Conservation (phyloP, 2,888 invertebrate genomes). For the Leptopilina syphax region DNA sequence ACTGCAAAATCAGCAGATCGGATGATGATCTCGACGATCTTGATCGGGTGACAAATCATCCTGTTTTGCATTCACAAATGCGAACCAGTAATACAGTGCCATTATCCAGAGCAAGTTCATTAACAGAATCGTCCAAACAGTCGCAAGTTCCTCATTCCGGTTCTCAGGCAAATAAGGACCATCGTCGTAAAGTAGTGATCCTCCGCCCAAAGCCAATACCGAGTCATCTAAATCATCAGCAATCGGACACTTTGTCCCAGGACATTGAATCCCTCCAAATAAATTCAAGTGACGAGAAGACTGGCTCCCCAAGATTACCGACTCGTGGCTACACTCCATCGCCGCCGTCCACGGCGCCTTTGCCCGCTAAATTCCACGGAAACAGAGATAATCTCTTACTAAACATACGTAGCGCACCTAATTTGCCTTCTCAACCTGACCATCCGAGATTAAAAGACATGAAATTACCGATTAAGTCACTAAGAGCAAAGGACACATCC, state of each 20-base stretch:
- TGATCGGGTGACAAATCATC: conserved; percentile 89
- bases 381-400: conserved; percentile 81
- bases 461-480: conserved; percentile 85
- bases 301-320: conserved; percentile 78
- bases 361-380: conserved; percentile 86
- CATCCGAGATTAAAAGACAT: conserved; percentile 86
- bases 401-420: conserved; percentile 89
- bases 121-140: conserved; percentile 67
- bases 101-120: conserved; percentile 68
- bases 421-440: conserved; percentile 82
- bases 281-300: conserved; percentile 72
- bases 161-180: conserved; percentile 63
- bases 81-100: conserved; percentile 59
- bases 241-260: conserved; percentile 71
- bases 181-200: conserved; percentile 77
- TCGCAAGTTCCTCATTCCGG: conserved; percentile 59
- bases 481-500: conserved; percentile 81
- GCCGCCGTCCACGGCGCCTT: conserved; percentile 90
- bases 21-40: conserved; percentile 89
- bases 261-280: conserved; percentile 74
- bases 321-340: conserved; percentile 87
- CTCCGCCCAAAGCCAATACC: conserved; percentile 81
- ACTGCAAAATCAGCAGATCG: conserved; percentile 90
- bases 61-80: conserved; percentile 79
- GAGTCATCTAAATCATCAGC: conserved; percentile 76